A percentile compares a stretch with the other conserved stretches of the same genome.
phyloP scores from a whole-genome alignment of 2,113 vertebrate genomes.

The Nothobranchius furzeri region DNA sequence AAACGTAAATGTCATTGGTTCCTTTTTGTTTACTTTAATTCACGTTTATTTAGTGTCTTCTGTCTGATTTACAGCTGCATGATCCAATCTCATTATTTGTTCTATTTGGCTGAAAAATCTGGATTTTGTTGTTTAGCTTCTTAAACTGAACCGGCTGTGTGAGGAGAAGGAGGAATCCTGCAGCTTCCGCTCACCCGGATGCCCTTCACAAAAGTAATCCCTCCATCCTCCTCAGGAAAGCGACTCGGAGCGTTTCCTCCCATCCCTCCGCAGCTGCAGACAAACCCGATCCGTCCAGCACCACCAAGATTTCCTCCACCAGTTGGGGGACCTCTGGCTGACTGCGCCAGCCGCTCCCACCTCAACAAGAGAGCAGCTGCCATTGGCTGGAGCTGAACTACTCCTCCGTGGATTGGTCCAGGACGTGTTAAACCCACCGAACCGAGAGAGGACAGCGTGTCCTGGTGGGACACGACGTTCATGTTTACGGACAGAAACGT shows the following conservation, averaged over 20 bases:
- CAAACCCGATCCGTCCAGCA: not conserved
- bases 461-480: not conserved
- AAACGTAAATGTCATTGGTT: too few relatives aligned
- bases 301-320: not conserved
- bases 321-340: not conserved
- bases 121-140: too few relatives aligned
- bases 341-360: slow-evolving; percentile 29
- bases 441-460: slow-evolving; percentile 54
- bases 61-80: too few relatives aligned
- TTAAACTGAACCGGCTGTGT: too few relatives aligned
- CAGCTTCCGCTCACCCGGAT: slow-evolving; percentile 72
- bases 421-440: not conserved
- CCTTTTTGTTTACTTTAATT: too few relatives aligned
- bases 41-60: too few relatives aligned
- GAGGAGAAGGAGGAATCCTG: too few relatives aligned
- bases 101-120: too few relatives aligned
- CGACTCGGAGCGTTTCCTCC: slow-evolving; percentile 72
- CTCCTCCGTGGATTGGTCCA: slow-evolving; percentile 53
- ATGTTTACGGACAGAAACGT: not conserved
- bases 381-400: slow-evolving; percentile 63
- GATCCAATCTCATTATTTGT: too few relatives aligned
- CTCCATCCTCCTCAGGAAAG: slow-evolving; percentile 53
- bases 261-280: slow-evolving; percentile 48
- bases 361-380: slow-evolving; percentile 27
- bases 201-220: slow-evolving; percentile 74